phyloP scores from a whole-genome alignment of 2,888 invertebrate genomes.

The Eudasyphora cyanicolor region DNA sequence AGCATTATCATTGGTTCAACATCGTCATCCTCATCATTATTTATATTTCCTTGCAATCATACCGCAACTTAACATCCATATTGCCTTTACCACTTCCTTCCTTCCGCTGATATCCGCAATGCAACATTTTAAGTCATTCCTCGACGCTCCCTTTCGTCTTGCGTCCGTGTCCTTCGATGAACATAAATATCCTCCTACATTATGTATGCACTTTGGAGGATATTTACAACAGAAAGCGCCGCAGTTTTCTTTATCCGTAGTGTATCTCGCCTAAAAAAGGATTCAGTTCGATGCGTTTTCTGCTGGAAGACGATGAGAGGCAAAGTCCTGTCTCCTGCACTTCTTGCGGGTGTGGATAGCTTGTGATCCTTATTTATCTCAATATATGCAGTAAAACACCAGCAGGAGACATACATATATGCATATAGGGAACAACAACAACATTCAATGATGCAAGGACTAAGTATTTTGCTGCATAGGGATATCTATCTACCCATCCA shows the following conservation, averaged over 20 bases:
- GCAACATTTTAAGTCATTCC: slow-evolving; percentile 2
- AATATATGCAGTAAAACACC: slow-evolving; percentile 41
- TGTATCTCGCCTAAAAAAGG: slow-evolving; percentile 3
- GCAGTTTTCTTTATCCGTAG: not conserved
- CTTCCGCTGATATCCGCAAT: not conserved
- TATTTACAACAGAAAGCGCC: not conserved
- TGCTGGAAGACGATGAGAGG: no score
- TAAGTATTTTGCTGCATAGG: not conserved
- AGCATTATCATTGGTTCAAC: not conserved
- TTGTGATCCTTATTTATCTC: slow-evolving; percentile 58
- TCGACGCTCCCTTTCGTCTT: not conserved
- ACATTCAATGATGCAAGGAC: not conserved
- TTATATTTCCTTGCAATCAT: not conserved
- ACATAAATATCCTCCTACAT: not conserved
- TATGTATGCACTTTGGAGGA: not conserved
- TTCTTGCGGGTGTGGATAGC: not conserved
- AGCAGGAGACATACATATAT: not conserved
- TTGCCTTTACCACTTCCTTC: slow-evolving; percentile 41
- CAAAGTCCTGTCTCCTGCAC: not conserved
- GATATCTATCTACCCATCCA: slow-evolving; percentile 8
- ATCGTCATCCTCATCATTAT: not conserved
- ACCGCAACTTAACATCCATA: not conserved
- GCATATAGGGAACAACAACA: not conserved
- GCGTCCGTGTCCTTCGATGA: not conserved
- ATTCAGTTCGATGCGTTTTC: slow-evolving; percentile 5